Base-by-base conservation (phyloP, 2,888 invertebrate species). In the Nomada hirtipes region DNA sequence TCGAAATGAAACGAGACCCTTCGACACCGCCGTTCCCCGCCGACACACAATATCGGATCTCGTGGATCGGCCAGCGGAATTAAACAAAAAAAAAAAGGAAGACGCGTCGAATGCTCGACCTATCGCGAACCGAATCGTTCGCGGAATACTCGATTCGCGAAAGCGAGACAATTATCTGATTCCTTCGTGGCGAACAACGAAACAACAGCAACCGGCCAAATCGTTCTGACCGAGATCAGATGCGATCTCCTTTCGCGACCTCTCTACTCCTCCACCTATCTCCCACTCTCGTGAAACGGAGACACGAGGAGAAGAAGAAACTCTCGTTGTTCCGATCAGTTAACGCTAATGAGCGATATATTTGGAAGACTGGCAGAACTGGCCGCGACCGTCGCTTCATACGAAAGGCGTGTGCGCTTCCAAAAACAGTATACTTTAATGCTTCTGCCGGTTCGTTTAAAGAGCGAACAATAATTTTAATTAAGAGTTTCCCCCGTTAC, bases 281-380 rank as follows among this genome's bases (percentile, higher is more conserved):
- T 11, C 26, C 23, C 20, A n/a, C 26, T 26, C n/a, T 1, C 26
- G 29, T 10, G 52, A 20, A 15, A 70, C 4, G 50, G n/a, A 26
- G 55, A 57, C 78, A 74, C 55, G 57, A 68, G 50, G 79, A 79
- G 78, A 82, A 85, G 83, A 78, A 85, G 82, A 67, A 82, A 82
- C 79, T 84, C 83, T 75, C 76, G 78, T 76, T 88, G 73, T 78
- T 89, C 84, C 89, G 87, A 90, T 90, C 90, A 90, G 90, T 90
- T 90, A 90, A 88, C 87, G 85, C 89, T 90, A 90, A 90, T 90
- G 90, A 90, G 90, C 87, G 89, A 89, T 90, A 89, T 90, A 90
- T 90, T 90, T 87, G 88, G 88, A 87, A 78, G 80, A 36, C 79
- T 80, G 71, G 82, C 64, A 57, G 69, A 77, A 79, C 76, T 70